Conservation (phyloP, 2,888 invertebrate genomes). For the Incurvaria masculella region DNA sequence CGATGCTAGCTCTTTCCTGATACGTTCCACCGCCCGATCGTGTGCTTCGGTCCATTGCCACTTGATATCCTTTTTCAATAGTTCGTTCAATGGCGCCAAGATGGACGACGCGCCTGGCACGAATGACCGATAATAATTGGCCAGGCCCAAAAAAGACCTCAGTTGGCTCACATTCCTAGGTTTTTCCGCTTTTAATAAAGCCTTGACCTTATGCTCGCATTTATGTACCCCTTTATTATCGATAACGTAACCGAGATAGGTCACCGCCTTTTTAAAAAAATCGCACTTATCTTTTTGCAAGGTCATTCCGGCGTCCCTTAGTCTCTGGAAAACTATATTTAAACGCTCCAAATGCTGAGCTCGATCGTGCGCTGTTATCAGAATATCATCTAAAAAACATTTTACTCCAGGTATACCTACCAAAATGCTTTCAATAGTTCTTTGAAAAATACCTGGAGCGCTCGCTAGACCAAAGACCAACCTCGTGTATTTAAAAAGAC, state of each 20-base stretch:
- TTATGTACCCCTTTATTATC: constrained; percentile 4
- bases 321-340: constrained; percentile 2
- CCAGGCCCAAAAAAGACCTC: constrained; percentile 4
- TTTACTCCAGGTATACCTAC: constrained; percentile 7
- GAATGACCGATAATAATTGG: constrained; percentile 4
- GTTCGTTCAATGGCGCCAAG: constrained; percentile 1
- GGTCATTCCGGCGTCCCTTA: constrained; percentile 14
- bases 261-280: constrained; percentile 14
- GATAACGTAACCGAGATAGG: constrained; percentile 7
- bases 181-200: neutral
- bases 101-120: neutral
- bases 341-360: neutral
- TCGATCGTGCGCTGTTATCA: constrained; percentile 6
- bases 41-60: neutral
- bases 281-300: constrained; percentile 14
- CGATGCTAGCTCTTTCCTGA: constrained; percentile 8
- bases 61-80: constrained; percentile 1
- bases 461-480: constrained; percentile 10
- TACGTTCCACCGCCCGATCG: neutral
- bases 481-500: constrained; percentile 9
- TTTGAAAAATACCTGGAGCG: constrained; percentile 12
- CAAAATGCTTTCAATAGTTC: constrained; percentile 7
- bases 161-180: constrained; percentile 3
- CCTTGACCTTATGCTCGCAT: constrained; percentile 1
- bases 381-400: constrained; percentile 10